Evolutionary conservation across 2,113 vertebrate species (phyloP).

Genomic region (Butorides virescens): DNA sequence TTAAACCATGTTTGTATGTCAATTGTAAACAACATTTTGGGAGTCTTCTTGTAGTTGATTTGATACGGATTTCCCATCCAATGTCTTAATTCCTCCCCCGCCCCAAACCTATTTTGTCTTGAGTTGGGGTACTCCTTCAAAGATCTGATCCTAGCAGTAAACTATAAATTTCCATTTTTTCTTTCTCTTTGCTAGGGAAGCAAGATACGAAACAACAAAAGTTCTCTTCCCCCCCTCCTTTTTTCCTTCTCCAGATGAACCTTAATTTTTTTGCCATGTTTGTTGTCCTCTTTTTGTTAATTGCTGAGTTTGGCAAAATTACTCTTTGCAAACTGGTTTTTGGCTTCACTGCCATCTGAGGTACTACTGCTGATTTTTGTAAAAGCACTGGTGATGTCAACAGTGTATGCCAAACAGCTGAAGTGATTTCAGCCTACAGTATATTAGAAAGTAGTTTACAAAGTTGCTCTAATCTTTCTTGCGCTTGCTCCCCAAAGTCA

Average conservation of each 20-base stretch:
- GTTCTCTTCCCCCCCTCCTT: no score
- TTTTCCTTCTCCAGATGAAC: background rate
- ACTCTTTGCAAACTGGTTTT: background rate
- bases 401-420: background rate
- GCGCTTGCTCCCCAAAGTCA: background rate
- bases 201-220: background rate
- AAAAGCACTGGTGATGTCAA: background rate
- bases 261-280: background rate
- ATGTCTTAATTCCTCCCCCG: background rate
- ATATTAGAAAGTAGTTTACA: background rate
- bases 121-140: background rate
- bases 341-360: background rate
- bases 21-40: background rate
- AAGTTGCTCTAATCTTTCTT: background rate
- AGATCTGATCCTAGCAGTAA: background rate
- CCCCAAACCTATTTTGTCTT: background rate
- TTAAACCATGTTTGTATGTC: background rate
- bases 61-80: background rate
- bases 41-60: background rate
- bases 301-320: background rate
- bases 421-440: background rate
- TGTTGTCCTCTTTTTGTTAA: background rate
- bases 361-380: background rate
- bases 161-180: background rate
- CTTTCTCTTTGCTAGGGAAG: background rate